These are phyloP conservation scores for Parnassius smintheus DNA, from an alignment of 2,888 invertebrate genomes.

Conservation along the genomic window DNA sequence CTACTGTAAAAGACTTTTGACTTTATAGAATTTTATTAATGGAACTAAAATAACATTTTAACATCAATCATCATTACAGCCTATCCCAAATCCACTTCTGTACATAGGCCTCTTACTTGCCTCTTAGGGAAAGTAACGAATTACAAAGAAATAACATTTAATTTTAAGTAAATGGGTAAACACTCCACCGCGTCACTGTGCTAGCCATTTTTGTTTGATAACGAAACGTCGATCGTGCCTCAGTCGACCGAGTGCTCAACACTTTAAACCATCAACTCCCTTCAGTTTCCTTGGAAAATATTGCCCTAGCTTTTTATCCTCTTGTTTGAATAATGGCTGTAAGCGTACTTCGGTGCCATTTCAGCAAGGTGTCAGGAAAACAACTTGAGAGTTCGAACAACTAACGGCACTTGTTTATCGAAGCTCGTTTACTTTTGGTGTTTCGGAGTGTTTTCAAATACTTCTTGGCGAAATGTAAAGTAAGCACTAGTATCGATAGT, in stretches of 20 bases:
- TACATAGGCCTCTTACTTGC: too few species aligned
- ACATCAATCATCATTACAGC: too few species aligned
- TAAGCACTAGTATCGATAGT: conserved; percentile 67
- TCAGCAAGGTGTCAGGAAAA: conserved; percentile 75
- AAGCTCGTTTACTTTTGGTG: conserved; percentile 72
- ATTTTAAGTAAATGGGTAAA: conserved; percentile 13
- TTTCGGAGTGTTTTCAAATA: conserved; percentile 70
- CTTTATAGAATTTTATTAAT: too few species aligned
- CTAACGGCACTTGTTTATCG: conserved; percentile 76
- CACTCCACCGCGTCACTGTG: conserved; percentile 49
- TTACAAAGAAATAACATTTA: not conserved
- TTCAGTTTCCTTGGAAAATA: conserved; percentile 77
- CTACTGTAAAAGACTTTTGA: too few species aligned
- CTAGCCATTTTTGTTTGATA: conserved; percentile 73
- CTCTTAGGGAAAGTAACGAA: too few species aligned
- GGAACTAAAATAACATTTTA: too few species aligned
- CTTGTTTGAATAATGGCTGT: conserved; percentile 80
- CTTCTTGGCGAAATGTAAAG: conserved; percentile 71
- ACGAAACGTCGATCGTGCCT: conserved; percentile 62
- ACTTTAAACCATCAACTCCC: conserved; percentile 78
- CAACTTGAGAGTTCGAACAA: conserved; percentile 70
- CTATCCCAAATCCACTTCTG: too few species aligned
- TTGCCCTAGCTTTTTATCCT: conserved; percentile 78
- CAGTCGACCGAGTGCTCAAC: conserved; percentile 71
- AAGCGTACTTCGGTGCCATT: conserved; percentile 74